phyloP scores from a whole-genome alignment of 1,140 invertebrate species.

The Subanguina moxae region DNA sequence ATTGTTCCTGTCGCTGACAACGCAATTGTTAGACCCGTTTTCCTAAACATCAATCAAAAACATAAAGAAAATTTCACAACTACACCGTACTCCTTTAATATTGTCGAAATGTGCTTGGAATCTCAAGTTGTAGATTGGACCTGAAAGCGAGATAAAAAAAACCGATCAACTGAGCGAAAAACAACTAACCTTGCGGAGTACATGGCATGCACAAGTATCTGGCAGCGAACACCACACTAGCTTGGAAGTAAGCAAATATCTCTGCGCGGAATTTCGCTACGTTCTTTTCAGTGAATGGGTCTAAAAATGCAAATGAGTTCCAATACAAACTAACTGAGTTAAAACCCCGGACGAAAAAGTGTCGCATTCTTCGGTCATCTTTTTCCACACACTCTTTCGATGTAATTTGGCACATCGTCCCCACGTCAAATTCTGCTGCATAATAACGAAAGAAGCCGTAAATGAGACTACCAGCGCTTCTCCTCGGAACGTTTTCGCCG shows the following conservation, averaged over 20 bases:
- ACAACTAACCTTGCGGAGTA: background rate
- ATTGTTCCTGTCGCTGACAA: too few species aligned
- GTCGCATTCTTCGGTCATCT: background rate
- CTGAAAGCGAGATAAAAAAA: too few species aligned
- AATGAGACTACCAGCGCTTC: background rate
- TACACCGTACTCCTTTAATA: too few species aligned
- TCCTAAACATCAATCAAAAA: too few species aligned
- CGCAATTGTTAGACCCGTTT: too few species aligned
- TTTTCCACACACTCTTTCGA: background rate
- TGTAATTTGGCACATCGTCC: background rate
- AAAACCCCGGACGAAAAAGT: background rate
- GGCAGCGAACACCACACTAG: background rate
- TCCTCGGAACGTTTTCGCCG: background rate
- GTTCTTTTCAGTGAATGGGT: background rate
- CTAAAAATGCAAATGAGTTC: background rate
- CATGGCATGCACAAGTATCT: background rate
- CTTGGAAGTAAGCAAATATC: background rate
- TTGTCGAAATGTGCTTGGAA: too few species aligned
- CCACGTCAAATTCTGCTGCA: background rate
- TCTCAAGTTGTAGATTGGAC: too few species aligned
- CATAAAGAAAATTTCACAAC: too few species aligned
- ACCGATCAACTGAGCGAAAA: too few species aligned
- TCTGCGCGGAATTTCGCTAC: background rate
- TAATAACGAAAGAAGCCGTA: conserved; percentile 1
- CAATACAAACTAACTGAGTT: background rate